Evolutionary conservation across 2,888 invertebrate genomes (phyloP).

Genomic region (Noctua janthe): DNA sequence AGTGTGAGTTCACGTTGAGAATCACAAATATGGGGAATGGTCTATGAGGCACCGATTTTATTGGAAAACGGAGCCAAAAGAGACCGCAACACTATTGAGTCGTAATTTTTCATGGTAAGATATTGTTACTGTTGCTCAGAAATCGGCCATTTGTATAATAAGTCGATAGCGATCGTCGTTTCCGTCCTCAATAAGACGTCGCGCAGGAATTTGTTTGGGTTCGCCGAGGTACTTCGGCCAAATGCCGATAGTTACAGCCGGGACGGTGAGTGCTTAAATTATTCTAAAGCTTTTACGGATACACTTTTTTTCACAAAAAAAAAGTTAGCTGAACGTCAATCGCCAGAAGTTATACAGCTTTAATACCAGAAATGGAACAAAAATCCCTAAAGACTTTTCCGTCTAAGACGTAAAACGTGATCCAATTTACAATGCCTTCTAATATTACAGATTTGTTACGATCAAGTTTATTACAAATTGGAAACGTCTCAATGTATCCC

Average conservation of each 20-base stretch:
- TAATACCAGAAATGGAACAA: constrained; percentile 70
- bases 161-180: constrained; percentile 85
- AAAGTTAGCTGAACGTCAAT: constrained; percentile 45
- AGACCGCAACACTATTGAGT: constrained; percentile 79
- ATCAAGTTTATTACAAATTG: constrained; percentile 86
- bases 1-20: constrained; percentile 69
- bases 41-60: constrained; percentile 80
- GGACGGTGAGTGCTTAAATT: constrained; percentile 66
- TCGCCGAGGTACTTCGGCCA: constrained; percentile 69
- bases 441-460: constrained; percentile 86
- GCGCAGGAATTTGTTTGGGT: constrained; percentile 77
- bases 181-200: constrained; percentile 77
- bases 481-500: constrained; percentile 82
- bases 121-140: constrained; percentile 83
- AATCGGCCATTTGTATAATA: constrained; percentile 88
- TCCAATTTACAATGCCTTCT: constrained; percentile 84
- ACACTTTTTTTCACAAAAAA: constrained; percentile 54
- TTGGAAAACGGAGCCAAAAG: constrained; percentile 80
- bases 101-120: constrained; percentile 85
- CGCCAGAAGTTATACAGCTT: constrained; percentile 61
- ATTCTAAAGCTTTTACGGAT: constrained; percentile 64
- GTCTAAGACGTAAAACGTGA: constrained; percentile 83
- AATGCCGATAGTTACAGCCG: constrained; percentile 63
- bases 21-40: constrained; percentile 77
- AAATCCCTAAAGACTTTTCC: constrained; percentile 75